Conservation (phyloP, 2,113 vertebrate species). For the Symphodus melops region DNA sequence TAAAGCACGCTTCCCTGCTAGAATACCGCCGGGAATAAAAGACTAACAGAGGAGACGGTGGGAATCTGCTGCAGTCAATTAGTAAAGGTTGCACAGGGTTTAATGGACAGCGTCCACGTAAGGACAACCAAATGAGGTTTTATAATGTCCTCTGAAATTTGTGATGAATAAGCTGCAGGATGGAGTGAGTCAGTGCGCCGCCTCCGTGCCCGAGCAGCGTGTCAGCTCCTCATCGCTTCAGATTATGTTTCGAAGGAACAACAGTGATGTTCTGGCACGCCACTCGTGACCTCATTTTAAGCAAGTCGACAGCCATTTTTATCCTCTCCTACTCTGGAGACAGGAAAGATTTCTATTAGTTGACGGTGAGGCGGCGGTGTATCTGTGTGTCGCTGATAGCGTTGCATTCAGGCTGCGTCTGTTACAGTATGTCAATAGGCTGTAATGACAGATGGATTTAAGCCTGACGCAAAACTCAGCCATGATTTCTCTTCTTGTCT, state of each 20-base stretch:
- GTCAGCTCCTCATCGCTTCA: conserved; percentile 52
- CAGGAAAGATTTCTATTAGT: conserved; percentile 25
- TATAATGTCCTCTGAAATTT: conserved; percentile 50
- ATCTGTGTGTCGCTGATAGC: conserved; percentile 48
- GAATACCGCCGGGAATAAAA: conserved; percentile 44
- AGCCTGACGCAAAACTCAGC: conserved; percentile 43
- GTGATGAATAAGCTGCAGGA: conserved; percentile 53
- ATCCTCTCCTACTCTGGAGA: conserved; percentile 1
- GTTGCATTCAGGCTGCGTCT: conserved; percentile 54
- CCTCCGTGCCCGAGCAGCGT: conserved; percentile 55
- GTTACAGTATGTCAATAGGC: conserved; percentile 59
- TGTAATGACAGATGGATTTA: conserved; percentile 63
- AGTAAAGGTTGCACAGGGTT: conserved; percentile 54
- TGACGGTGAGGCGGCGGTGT: not conserved
- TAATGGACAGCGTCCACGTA: conserved; percentile 50
- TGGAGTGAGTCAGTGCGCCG: conserved; percentile 60
- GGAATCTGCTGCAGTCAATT: conserved; percentile 55
- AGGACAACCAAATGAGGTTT: conserved; percentile 42
- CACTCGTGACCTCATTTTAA: conserved; percentile 51
- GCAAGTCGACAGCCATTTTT: conserved; percentile 16
- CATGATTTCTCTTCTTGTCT: conserved; percentile 41
- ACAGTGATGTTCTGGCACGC: conserved; percentile 20
- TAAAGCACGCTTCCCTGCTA: conserved; percentile 26
- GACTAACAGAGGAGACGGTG: conserved; percentile 18
- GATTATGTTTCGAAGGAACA: conserved; percentile 49